phyloP scores from a whole-genome alignment of 2,113 vertebrate species.

The Cyphomyrus plagiostoma region DNA sequence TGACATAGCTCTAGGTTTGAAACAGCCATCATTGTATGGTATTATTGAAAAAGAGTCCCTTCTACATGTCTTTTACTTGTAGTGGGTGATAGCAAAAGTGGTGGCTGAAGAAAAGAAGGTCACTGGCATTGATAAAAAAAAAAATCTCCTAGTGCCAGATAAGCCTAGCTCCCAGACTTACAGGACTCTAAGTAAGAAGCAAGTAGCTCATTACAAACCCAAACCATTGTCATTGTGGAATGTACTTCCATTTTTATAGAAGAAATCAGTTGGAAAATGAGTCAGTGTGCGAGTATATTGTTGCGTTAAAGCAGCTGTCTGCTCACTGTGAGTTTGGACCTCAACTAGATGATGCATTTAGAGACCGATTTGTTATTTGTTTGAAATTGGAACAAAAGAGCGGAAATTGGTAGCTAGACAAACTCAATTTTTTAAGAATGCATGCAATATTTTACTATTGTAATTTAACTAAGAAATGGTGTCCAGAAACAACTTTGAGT shows the following conservation, averaged over 20 bases:
- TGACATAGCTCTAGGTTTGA: no score
- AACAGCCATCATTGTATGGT: no score
- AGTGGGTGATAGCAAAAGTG: background rate
- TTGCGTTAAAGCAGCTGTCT: background rate
- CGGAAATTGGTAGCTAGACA: background rate
- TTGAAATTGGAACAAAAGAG: background rate
- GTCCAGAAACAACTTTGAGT: background rate
- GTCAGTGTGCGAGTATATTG: background rate
- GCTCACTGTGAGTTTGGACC: background rate
- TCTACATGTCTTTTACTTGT: no score
- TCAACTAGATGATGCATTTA: background rate
- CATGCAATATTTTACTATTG: background rate
- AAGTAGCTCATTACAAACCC: background rate
- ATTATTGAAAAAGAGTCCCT: no score
- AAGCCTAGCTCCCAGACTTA: background rate
- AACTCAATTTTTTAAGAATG: background rate
- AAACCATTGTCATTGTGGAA: background rate
- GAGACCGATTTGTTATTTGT: background rate
- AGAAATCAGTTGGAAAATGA: background rate
- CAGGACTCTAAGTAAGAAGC: background rate
- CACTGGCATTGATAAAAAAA: background rate
- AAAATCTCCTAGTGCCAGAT: background rate
- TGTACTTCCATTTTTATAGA: background rate
- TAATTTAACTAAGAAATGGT: background rate
- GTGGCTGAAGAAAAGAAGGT: background rate